Conservation (phyloP, 2,888 invertebrate species). For the Ormyrus pomaceus region DNA sequence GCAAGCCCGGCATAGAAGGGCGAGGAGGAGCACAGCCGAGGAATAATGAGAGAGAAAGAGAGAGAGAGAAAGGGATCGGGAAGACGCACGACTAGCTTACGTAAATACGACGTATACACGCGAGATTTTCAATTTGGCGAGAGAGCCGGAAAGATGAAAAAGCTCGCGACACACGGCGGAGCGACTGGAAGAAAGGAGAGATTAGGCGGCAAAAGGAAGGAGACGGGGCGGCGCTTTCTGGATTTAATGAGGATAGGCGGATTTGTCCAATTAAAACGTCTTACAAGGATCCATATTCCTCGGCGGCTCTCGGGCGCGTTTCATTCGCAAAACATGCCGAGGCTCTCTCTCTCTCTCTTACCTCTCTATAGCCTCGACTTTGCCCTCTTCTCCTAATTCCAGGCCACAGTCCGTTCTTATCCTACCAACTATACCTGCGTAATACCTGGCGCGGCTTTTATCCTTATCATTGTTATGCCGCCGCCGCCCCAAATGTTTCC, state of each 20-base stretch:
- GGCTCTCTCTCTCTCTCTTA: conserved; percentile 20
- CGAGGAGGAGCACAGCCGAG: too few species aligned
- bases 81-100: background rate
- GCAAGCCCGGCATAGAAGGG: too few species aligned
- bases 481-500: background rate
- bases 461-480: conserved; percentile 54
- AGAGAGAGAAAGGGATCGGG: too few species aligned
- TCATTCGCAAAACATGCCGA: conserved; percentile 59
- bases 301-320: background rate
- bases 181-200: conserved; percentile 3
- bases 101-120: conserved; percentile 18
- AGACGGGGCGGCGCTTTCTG: conserved; percentile 59
- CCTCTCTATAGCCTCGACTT: background rate
- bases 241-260: conserved; percentile 76
- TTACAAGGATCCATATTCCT: conserved; percentile 73
- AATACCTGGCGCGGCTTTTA: conserved; percentile 48
- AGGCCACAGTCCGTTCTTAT: conserved; percentile 61
- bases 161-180: conserved; percentile 15
- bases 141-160: conserved; percentile 68
- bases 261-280: conserved; percentile 77
- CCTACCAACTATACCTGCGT: conserved; percentile 52
- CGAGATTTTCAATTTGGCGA: conserved; percentile 68
- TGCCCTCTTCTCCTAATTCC: conserved; percentile 30
- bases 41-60: too few species aligned
- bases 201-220: background rate